Conservation (phyloP, 2,113 vertebrate genomes). For the Macrotus californicus region DNA sequence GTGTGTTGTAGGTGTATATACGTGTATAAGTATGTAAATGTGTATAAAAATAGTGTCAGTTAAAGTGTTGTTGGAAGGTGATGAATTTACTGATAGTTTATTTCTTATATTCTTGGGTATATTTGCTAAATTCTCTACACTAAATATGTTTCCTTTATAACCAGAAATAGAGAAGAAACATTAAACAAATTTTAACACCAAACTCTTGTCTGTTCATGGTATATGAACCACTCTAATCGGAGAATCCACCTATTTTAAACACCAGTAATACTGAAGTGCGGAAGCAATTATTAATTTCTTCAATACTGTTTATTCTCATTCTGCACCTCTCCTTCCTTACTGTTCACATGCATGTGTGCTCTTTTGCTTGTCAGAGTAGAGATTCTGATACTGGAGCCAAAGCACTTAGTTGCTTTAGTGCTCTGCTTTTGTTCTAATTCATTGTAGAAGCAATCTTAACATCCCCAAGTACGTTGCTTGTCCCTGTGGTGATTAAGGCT, state of each 20-base stretch:
- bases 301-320: not conserved
- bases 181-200: not conserved
- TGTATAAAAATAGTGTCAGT: not conserved
- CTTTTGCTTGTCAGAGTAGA: slow-evolving; percentile 33
- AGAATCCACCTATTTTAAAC: slow-evolving; percentile 14
- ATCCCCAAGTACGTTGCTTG: slow-evolving; percentile 15
- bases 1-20: not conserved
- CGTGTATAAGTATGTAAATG: not conserved
- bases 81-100: not conserved
- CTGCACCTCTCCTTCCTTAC: not conserved
- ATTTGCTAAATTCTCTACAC: not conserved
- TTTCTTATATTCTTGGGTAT: not conserved
- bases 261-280: not conserved
- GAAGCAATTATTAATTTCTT: slow-evolving; percentile 22
- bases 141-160: not conserved
- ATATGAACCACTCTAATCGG: not conserved
- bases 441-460: slow-evolving; percentile 16
- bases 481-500: slow-evolving; percentile 43
- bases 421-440: slow-evolving; percentile 37
- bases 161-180: slow-evolving; percentile 16
- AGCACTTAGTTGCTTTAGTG: slow-evolving; percentile 42
- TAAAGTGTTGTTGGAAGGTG: not conserved
- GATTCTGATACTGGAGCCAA: slow-evolving; percentile 42
- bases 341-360: slow-evolving; percentile 45
- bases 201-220: slow-evolving; percentile 18